Base-by-base conservation (phyloP, 2,888 invertebrate species). In the Tetragnatha montana region DNA sequence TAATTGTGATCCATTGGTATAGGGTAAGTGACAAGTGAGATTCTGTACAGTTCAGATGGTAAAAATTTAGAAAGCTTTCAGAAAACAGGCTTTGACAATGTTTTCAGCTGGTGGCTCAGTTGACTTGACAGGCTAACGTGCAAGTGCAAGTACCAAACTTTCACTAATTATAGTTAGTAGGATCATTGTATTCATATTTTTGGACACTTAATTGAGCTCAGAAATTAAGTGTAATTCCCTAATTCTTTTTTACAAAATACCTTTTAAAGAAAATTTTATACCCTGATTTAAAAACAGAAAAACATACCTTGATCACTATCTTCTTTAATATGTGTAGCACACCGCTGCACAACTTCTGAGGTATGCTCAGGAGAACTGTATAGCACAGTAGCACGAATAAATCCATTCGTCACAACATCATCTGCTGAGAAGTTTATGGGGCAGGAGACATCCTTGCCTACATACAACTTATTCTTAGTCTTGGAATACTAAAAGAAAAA, bases 401-500 rank as follows among this genome's bases (percentile, higher is more conserved):
- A 35, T 4, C 35, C 35, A 35, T 35, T 4, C 12, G 60, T 35
- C 6, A 80, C 17, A 49, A 21, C 73, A 7, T 50, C n/a, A 10
- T 60, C 75, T 6, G 51, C 49, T 19, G 60, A 68, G 70, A 91
- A 91, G 22, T 79, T 81, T 19, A 90, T 49, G 2, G 91, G 91
- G 17, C 91, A 91, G 1, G 84, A 49, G 10, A 47, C 69, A 71
- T 81, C 78, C 22, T 79, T 88, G 14, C 70, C 60, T 3, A 88
- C 85, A 75, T 81, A 91, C 47, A 91, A 69, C 19, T 91, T 91
- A 19, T 84, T 21, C 49, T 73, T 69, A 6, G 68, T 21, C 17
- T 69, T 17, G 17, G 88, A 88, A 73, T 68, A 91, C 91, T 91
- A 22, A 21, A 85, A 88, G 21, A n/a, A n/a, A 81, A 78, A 22